Evolutionary conservation across 2,113 vertebrate species (phyloP).

Genomic region (Ammospiza nelsoni): DNA sequence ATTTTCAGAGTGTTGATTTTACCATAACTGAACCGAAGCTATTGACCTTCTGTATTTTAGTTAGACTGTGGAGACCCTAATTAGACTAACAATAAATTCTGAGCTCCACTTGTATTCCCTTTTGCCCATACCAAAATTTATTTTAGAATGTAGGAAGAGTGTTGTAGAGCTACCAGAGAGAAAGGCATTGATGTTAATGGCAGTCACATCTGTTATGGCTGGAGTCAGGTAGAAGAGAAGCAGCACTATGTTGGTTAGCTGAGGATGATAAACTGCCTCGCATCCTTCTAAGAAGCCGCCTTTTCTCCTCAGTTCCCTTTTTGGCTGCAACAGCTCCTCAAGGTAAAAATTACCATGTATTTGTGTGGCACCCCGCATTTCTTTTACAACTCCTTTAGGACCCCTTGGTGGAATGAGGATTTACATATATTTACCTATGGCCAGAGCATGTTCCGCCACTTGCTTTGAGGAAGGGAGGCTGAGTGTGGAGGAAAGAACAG

Average conservation of each 20-base stretch:
- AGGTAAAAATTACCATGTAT: not conserved
- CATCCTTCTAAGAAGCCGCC: not conserved
- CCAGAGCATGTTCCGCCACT: not conserved
- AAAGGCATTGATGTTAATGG: not conserved
- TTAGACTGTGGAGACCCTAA: not conserved
- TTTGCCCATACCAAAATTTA: not conserved
- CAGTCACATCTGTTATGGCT: not conserved
- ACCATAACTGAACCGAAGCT: not conserved
- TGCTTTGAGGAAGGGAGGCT: not conserved
- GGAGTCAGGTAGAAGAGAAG: not conserved
- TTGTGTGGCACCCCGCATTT: not conserved
- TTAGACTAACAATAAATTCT: not conserved
- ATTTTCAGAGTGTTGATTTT: not conserved
- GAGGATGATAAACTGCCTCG: not conserved
- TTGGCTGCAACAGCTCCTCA: not conserved
- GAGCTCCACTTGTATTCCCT: not conserved
- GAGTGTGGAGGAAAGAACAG: not conserved
- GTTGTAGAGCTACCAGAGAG: not conserved
- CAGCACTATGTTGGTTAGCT: not conserved
- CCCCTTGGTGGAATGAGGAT: not conserved
- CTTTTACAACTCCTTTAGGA: not conserved
- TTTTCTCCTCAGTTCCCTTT: not conserved
- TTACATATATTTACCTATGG: not conserved
- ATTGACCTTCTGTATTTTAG: not conserved
- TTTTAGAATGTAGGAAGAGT: not conserved